Evolutionary conservation across 2,113 vertebrate species (phyloP), one percentile per base, ranked within the genome.

Genomic region (Benitochromis conjunctus): DNA sequence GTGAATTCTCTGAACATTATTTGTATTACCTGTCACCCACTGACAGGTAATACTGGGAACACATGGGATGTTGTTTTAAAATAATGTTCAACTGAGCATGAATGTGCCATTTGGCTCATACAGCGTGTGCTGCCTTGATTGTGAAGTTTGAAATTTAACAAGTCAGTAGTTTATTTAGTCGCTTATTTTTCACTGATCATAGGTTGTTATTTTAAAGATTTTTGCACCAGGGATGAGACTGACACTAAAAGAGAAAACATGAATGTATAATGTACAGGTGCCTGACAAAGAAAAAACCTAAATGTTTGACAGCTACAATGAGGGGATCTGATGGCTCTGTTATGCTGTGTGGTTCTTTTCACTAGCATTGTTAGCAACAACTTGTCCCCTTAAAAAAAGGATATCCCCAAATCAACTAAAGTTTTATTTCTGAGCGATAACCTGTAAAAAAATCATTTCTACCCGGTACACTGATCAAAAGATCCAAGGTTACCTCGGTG

Each of bases 291-390:
- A 6, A 64, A 38, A 2, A 11, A 1, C 3, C 60, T 38, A 5
- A 31, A 64, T n/a, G 60, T 64, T 1, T n/a, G 31, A n/a, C 31
- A 18, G 18, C 31, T 5, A 34, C 31, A 64, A 19, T 0, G 43
- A 46, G 43, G 5, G 3, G 43, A 46, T 14, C 1, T 3, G 60
- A 64, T 3, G 34, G 18, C 34, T 64, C 60, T 0, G 6, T 64
- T 64, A n/a, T 0, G 31, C 31, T 62, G 58, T 1, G 18, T 2
- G 58, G 58, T 36, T 62, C 58, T 34, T 55, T 62, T 11, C 5
- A 2, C 58, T 38, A 31, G 19, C 36, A 11, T 21, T 8, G 10
- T 38, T 38, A 13, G 55, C 55, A 26, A 24, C 55, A 24, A 14
- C 21, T 12, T 4, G 60, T 64, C 34, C 21, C 60, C 60, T 13